Conservation (phyloP, 1,140 invertebrate genomes). For the Nylanderia fulva region DNA sequence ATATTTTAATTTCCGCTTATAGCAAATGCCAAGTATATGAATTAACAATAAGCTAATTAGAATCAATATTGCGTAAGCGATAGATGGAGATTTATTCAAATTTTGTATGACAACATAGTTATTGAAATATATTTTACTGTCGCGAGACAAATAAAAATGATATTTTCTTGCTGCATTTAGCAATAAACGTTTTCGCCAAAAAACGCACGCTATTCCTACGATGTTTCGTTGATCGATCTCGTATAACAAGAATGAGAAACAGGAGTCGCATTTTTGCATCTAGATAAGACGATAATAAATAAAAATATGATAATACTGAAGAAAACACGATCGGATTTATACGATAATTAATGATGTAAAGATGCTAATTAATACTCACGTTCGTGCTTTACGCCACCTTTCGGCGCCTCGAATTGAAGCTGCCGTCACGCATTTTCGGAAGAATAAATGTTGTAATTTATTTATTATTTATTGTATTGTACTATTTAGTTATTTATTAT, state of each 20-base stretch:
- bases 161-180: neutral
- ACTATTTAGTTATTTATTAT: too few species aligned
- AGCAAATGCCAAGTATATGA: neutral
- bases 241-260: constrained; percentile 73
- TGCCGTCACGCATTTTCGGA: too few species aligned
- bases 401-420: too few species aligned
- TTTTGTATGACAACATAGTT: neutral
- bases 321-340: too few species aligned
- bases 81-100: neutral
- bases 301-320: too few species aligned
- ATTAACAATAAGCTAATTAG: constrained; percentile 18
- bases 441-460: too few species aligned
- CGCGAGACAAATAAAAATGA: neutral
- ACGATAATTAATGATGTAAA: too few species aligned
- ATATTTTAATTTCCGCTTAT: too few species aligned
- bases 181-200: neutral
- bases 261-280: constrained; percentile 44
- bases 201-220: neutral
- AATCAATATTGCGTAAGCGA: constrained; percentile 11
- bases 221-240: neutral
- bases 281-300: constrained; percentile 77
- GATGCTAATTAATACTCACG: too few species aligned
- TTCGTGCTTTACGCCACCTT: too few species aligned
- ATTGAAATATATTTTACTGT: neutral
- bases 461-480: too few species aligned